phyloP scores from a whole-genome alignment of 2,888 invertebrate species.

The Amphimallon solstitiale region DNA sequence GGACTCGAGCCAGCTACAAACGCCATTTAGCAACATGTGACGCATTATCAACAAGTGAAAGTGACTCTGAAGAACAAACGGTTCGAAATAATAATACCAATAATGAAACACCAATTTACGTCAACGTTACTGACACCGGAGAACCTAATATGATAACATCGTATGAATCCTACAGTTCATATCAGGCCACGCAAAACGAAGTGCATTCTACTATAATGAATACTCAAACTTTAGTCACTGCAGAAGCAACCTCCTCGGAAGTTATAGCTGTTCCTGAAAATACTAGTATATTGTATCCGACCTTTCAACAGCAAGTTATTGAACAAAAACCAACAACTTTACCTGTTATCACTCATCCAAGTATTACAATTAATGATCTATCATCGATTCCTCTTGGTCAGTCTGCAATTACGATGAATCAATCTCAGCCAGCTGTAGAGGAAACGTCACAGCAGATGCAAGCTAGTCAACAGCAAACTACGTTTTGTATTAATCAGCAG shows the following conservation, averaged over 20 bases:
- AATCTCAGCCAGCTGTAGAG: slow-evolving; percentile 31
- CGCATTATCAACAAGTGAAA: slow-evolving; percentile 82
- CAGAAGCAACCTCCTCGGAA: slow-evolving; percentile 55
- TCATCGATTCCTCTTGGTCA: slow-evolving; percentile 34
- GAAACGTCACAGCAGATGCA: slow-evolving; percentile 28
- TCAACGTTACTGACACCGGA: slow-evolving; percentile 44
- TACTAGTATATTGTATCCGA: slow-evolving; percentile 43
- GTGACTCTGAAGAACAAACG: slow-evolving; percentile 73
- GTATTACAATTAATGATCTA: slow-evolving; percentile 26
- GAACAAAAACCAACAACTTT: slow-evolving; percentile 36
- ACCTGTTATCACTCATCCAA: slow-evolving; percentile 35
- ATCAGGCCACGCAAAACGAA: slow-evolving; percentile 54
- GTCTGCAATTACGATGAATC: slow-evolving; percentile 32
- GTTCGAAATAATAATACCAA: slow-evolving; percentile 12
- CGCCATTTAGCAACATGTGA: slow-evolving; percentile 82
- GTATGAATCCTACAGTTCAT: slow-evolving; percentile 56
- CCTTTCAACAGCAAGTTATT: slow-evolving; percentile 41
- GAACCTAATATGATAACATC: slow-evolving; percentile 57
- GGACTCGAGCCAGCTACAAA: slow-evolving; percentile 84
- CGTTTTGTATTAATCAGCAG: slow-evolving; percentile 54
- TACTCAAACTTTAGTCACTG: slow-evolving; percentile 56
- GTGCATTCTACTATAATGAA: slow-evolving; percentile 59
- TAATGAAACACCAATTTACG: slow-evolving; percentile 30
- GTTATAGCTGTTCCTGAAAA: slow-evolving; percentile 51
- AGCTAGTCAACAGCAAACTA: slow-evolving; percentile 29